Conservation (phyloP, 2,113 vertebrate genomes). For the Azemiops feae region DNA sequence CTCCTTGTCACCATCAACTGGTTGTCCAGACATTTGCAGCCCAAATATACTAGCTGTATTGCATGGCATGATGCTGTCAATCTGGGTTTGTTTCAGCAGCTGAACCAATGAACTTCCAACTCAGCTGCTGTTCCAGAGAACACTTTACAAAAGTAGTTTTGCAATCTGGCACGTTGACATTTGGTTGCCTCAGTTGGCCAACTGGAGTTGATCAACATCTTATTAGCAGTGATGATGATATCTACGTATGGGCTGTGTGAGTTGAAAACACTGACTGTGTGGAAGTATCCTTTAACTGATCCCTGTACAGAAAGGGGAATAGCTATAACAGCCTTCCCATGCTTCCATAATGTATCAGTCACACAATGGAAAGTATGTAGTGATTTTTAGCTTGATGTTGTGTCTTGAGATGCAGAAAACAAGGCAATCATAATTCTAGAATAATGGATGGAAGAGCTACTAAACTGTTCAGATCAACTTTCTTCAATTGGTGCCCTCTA, state of each 20-base stretch:
- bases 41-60: too few species aligned
- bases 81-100: neutral
- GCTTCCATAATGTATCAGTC: too few species aligned
- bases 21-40: too few species aligned
- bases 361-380: too few species aligned
- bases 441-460: too few species aligned
- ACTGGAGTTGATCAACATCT: neutral
- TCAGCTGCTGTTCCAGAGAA: neutral
- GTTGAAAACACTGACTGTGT: neutral
- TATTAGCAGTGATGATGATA: neutral
- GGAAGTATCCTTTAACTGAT: neutral
- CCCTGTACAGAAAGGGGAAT: neutral
- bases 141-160: neutral
- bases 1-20: too few species aligned
- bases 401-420: too few species aligned
- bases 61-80: neutral
- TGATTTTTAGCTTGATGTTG: too few species aligned
- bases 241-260: neutral
- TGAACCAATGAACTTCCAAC: neutral
- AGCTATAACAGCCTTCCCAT: too few species aligned
- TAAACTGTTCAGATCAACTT: too few species aligned
- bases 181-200: neutral
- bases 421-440: too few species aligned
- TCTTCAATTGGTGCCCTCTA: too few species aligned
- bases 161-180: neutral